Percentiles rank a stretch among this genome's conserved stretches.
phyloP scores from a whole-genome alignment of 2,888 invertebrate species.

The Lithophane leautieri region DNA sequence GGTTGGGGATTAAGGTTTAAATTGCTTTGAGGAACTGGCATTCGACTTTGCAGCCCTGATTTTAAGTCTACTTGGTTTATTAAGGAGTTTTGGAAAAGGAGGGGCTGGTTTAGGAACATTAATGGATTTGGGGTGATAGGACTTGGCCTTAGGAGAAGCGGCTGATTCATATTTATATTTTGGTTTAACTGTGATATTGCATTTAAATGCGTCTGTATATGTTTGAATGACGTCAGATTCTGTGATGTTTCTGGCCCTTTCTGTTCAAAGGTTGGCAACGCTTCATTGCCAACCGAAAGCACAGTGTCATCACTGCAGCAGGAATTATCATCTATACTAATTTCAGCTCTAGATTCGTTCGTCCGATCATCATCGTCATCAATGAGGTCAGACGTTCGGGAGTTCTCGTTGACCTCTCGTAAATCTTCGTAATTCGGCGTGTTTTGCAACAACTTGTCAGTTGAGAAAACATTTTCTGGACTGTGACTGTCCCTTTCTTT shows the following conservation, averaged over 20 bases:
- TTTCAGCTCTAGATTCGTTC: constrained; percentile 79
- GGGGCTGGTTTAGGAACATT: constrained; percentile 88
- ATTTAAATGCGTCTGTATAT: constrained; percentile 92
- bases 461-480: constrained; percentile 88
- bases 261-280: constrained; percentile 84
- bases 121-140: constrained; percentile 88
- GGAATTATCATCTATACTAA: constrained; percentile 90
- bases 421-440: constrained; percentile 85
- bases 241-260: constrained; percentile 76
- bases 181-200: constrained; percentile 92
- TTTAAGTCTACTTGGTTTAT: constrained; percentile 84
- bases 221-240: constrained; percentile 91
- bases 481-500: constrained; percentile 86
- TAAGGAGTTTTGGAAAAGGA: constrained; percentile 85
- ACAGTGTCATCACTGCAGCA: constrained; percentile 95
- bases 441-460: constrained; percentile 85
- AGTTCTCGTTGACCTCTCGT: constrained; percentile 70
- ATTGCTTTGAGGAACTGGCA: constrained; percentile 80
- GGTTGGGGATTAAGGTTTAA: constrained; percentile 76
- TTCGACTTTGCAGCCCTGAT: constrained; percentile 76
- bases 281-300: constrained; percentile 95
- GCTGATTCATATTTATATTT: constrained; percentile 85
- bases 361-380: constrained; percentile 80
- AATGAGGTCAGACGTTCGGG: constrained; percentile 76
- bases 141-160: constrained; percentile 84